These are phyloP conservation scores for Callithrix jacchus DNA, from an alignment of 2,113 vertebrate genomes.

Conservation along the genomic window DNA sequence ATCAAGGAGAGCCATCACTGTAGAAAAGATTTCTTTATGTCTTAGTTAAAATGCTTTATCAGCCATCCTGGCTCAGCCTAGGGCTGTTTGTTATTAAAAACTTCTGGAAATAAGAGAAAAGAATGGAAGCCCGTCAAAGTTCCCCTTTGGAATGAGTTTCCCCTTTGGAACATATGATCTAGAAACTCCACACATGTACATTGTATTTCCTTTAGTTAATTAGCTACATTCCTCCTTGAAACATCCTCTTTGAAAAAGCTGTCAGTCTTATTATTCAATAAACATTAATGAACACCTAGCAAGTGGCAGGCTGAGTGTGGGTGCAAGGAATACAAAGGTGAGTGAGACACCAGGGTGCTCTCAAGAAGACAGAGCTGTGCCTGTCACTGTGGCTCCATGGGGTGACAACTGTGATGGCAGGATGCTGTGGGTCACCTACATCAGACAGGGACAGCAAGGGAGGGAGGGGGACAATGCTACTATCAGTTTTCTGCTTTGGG, in stretches of 20 bases:
- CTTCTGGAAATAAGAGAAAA: constrained; percentile 12
- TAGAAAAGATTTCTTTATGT: not conserved
- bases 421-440: not conserved
- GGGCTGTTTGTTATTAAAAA: not conserved
- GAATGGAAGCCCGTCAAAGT: not conserved
- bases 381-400: rapidly evolving
- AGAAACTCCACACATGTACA: not conserved
- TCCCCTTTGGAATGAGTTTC: not conserved
- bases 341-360: not conserved
- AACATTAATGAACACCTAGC: not conserved
- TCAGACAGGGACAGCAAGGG: not conserved
- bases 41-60: not conserved
- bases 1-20: not conserved
- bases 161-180: not conserved
- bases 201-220: not conserved
- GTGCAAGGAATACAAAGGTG: not conserved
- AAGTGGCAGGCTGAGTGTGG: not conserved
- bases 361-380: not conserved
- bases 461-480: not conserved
- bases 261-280: not conserved
- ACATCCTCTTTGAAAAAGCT: not conserved
- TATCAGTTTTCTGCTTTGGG: not conserved
- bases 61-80: not conserved
- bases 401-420: not conserved
- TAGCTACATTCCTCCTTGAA: not conserved